phyloP scores from a whole-genome alignment of 2,113 vertebrate species.

The Conger conger region DNA sequence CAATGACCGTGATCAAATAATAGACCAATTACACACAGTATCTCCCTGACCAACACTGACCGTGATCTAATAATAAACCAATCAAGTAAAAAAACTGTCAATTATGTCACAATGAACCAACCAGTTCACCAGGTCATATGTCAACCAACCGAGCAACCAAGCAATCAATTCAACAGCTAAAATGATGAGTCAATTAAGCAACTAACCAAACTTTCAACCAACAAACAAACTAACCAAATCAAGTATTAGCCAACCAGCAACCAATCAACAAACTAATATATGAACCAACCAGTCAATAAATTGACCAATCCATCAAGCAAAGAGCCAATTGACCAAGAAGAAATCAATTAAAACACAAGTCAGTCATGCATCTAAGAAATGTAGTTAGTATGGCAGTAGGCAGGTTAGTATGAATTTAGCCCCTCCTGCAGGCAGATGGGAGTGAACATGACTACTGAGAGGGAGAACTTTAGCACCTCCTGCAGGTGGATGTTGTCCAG shows the following conservation, averaged over 20 bases:
- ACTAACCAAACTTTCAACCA: not conserved
- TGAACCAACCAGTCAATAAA: not conserved
- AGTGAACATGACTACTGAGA: too few species aligned
- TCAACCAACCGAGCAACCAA: not conserved
- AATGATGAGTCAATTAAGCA: too few species aligned
- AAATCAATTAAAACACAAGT: not conserved
- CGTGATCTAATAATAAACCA: too few species aligned
- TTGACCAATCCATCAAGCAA: not conserved
- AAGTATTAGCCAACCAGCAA: not conserved
- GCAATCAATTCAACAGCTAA: not conserved
- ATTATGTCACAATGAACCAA: too few species aligned
- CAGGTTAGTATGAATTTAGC: too few species aligned
- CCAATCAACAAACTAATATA: not conserved
- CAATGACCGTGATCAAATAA: not conserved
- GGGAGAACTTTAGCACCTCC: conserved; percentile 72
- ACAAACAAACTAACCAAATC: not conserved
- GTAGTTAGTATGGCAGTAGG: too few species aligned
- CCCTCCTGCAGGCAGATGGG: too few species aligned
- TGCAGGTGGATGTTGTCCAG: conserved; percentile 93
- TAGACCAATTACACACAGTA: not conserved
- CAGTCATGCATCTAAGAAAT: not conserved
- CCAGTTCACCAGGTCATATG: not conserved
- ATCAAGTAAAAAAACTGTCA: too few species aligned
- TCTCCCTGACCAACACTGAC: not conserved
- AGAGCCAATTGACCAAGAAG: too few species aligned